These are phyloP conservation scores for Lepus americanus DNA, from an alignment of 2,113 vertebrate genomes.

Conservation along the genomic window DNA sequence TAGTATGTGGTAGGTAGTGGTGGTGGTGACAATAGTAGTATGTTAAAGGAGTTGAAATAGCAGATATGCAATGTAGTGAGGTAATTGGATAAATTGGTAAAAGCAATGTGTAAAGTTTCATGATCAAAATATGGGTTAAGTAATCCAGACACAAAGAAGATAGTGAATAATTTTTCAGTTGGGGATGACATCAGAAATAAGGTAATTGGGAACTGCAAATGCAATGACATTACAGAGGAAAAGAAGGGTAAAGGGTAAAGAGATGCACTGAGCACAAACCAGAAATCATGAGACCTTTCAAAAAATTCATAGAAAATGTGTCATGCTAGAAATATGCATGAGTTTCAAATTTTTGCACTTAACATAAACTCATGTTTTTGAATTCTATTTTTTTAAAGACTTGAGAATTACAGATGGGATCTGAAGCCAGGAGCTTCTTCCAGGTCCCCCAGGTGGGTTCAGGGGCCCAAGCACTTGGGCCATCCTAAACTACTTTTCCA, in stretches of 20 bases:
- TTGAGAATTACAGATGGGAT: no score
- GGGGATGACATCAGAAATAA: background rate
- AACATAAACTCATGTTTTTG: no score
- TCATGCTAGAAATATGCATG: no score
- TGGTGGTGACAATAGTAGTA: no score
- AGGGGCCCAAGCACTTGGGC: no score
- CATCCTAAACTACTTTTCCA: no score
- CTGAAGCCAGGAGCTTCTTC: no score
- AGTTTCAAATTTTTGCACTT: no score
- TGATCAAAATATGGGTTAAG: background rate
- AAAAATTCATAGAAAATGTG: no score
- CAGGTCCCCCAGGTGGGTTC: no score
- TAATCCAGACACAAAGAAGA: background rate
- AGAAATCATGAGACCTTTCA: background rate
- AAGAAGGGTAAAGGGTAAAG: background rate
- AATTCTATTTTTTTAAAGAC: no score
- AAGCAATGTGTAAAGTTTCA: background rate
- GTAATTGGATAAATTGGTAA: background rate
- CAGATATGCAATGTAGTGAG: background rate
- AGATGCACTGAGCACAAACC: background rate
- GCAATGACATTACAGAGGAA: background rate
- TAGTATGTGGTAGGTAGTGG: background rate
- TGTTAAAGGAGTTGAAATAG: background rate
- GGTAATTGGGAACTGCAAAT: background rate
- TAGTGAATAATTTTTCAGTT: background rate